Percentiles rank a stretch among this genome's conserved stretches.
Conservation (phyloP, 1,140 invertebrate species). For the Leptoteleia sp. region DNA sequence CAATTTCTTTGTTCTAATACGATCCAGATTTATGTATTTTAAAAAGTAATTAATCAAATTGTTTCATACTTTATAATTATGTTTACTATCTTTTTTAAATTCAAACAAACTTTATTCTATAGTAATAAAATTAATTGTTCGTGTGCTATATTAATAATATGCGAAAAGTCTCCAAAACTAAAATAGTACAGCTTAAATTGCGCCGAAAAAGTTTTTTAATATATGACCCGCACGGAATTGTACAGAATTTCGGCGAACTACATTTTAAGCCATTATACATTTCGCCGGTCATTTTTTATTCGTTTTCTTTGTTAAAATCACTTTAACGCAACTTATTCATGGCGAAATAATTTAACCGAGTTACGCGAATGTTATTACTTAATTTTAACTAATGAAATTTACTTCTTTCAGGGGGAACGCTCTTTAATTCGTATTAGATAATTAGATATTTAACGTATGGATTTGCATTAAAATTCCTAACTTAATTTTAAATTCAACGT, state of each 20-base stretch:
- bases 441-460: no score
- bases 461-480: not conserved
- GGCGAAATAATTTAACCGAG: not conserved
- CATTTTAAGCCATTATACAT: conserved; percentile 10
- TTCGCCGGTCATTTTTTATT: not conserved
- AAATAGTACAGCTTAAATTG: conserved; percentile 19
- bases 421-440: no score
- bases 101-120: no score
- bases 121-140: no score
- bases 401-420: no score
- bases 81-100: no score
- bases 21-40: no score
- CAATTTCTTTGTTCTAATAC: no score
- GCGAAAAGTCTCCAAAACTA: conserved; percentile 8
- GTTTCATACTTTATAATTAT: no score
- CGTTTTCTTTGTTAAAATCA: not conserved
- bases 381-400: not conserved
- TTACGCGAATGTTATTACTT: not conserved
- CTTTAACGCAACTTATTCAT: not conserved
- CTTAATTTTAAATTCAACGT: not conserved
- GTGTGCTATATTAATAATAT: conserved; percentile 5
- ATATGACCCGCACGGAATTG: conserved; percentile 6
- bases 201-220: conserved; percentile 23
- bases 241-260: conserved; percentile 19
- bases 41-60: no score